Conservation (phyloP, 2,797 vertebrate genomes). For the Clarias fuscus region DNA sequence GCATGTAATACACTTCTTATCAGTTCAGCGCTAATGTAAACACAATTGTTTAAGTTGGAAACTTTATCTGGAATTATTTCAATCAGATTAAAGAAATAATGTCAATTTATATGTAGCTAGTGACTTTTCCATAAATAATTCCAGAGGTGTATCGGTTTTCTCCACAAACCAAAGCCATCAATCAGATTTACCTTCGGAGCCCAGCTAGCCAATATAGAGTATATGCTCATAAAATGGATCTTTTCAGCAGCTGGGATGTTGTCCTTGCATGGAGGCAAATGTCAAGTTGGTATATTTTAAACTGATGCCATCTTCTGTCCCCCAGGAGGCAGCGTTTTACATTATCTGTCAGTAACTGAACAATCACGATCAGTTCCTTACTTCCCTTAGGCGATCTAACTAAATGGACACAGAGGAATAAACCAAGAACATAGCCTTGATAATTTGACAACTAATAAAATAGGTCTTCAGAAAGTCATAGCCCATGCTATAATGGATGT, state of each 20-base stretch:
- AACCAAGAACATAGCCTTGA: slow-evolving; percentile 17
- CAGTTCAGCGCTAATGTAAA: too few relatives aligned
- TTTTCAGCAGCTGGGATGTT: slow-evolving; percentile 73
- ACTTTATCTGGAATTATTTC: too few relatives aligned
- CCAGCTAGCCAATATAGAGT: slow-evolving; percentile 66
- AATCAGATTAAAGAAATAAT: too few relatives aligned
- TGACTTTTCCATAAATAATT: slow-evolving; percentile 71
- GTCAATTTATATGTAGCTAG: slow-evolving; percentile 24
- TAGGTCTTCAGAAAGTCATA: slow-evolving; percentile 6
- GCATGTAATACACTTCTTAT: too few relatives aligned
- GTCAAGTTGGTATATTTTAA: slow-evolving; percentile 75
- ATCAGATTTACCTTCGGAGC: slow-evolving; percentile 60
- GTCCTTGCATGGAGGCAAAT: slow-evolving; percentile 68
- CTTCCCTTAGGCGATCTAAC: slow-evolving; percentile 59
- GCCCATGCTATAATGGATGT: not conserved
- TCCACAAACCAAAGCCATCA: slow-evolving; percentile 64
- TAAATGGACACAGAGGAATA: slow-evolving; percentile 21
- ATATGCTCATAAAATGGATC: slow-evolving; percentile 70
- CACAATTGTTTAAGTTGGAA: too few relatives aligned
- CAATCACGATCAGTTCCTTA: slow-evolving; percentile 56
- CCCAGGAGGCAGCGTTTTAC: slow-evolving; percentile 66
- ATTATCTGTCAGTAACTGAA: slow-evolving; percentile 69
- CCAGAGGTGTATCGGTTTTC: slow-evolving; percentile 67
- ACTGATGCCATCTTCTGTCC: slow-evolving; percentile 62
- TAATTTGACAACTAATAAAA: slow-evolving; percentile 6